These are phyloP conservation scores for Alethe diademata DNA, from an alignment of 2,113 vertebrate genomes.

Conservation along the genomic window DNA sequence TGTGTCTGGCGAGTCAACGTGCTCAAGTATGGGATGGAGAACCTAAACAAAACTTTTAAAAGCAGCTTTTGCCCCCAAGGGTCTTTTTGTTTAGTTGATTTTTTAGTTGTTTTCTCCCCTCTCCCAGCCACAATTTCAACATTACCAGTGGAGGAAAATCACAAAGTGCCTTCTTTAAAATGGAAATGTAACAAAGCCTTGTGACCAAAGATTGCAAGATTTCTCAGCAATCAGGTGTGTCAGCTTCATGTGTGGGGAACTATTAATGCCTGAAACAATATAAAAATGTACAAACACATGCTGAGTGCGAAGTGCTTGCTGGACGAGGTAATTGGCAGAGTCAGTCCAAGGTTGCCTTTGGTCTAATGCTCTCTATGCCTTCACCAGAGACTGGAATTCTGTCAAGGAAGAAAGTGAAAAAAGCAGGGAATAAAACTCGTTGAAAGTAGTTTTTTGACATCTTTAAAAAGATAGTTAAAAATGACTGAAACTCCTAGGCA, in stretches of 20 bases:
- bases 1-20: not conserved
- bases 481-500: not conserved
- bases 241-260: not conserved
- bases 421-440: not conserved
- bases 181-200: not conserved
- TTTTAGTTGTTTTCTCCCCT: not conserved
- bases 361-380: slow-evolving; percentile 55
- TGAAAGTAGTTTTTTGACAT: not conserved
- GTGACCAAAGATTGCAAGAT: slow-evolving; percentile 24
- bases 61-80: not conserved
- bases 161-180: slow-evolving; percentile 34
- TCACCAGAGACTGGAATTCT: slow-evolving; percentile 67
- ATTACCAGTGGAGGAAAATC: slow-evolving; percentile 8
- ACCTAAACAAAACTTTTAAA: not conserved
- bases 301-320: slow-evolving; percentile 35
- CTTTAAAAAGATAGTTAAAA: slow-evolving; percentile 15
- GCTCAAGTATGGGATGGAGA: not conserved
- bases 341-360: slow-evolving; percentile 42
- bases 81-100: not conserved
- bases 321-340: slow-evolving; percentile 51
- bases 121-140: slow-evolving; percentile 9
- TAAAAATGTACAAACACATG: slow-evolving; percentile 62
- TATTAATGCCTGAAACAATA: slow-evolving; percentile 26
- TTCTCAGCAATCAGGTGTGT: not conserved
- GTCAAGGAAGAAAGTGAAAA: slow-evolving; percentile 34